Conservation (phyloP, 1,140 invertebrate genomes). For the Drosophila bifasciata region DNA sequence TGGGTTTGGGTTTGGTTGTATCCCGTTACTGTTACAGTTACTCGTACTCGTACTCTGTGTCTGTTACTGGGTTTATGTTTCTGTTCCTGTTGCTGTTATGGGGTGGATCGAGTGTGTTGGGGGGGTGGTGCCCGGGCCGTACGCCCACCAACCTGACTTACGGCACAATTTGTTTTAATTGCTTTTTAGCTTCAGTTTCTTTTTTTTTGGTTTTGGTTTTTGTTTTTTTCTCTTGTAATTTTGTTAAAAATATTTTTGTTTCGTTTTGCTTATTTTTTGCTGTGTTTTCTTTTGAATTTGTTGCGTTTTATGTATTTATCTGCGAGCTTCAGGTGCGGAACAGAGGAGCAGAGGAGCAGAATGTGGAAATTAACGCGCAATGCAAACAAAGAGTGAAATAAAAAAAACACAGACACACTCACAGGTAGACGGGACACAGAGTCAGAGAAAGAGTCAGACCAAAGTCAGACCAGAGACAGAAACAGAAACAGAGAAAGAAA, state of each 20-base stretch:
- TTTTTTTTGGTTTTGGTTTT: constrained; percentile 15
- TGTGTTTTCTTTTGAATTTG: constrained; percentile 2
- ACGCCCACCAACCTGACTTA: constrained; percentile 74
- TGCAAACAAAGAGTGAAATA: constrained; percentile 36
- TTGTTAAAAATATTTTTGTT: neutral
- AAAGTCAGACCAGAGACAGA: no score
- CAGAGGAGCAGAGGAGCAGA: no score
- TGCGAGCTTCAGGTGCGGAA: constrained; percentile 15
- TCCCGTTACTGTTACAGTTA: no score
- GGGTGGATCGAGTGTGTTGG: constrained; percentile 20
- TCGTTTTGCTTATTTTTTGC: neutral
- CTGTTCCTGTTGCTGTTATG: constrained; percentile 10
- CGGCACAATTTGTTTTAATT: constrained; percentile 81
- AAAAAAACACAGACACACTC: no score
- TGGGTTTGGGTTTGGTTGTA: no score
- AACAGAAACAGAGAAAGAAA: no score
- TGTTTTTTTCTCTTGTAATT: constrained; percentile 11
- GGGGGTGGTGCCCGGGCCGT: constrained; percentile 21
- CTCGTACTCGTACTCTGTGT: no score
- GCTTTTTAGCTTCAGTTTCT: constrained; percentile 65
- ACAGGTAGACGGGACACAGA: neutral
- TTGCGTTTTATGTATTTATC: constrained; percentile 31
- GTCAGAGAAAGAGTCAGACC: no score
- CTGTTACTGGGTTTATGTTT: constrained; percentile 14
- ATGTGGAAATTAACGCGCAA: constrained; percentile 35